Evolutionary conservation across 1,140 invertebrate species (phyloP), one percentile per base, ranked within the genome.

Genomic region (Bombus soroeensis): DNA sequence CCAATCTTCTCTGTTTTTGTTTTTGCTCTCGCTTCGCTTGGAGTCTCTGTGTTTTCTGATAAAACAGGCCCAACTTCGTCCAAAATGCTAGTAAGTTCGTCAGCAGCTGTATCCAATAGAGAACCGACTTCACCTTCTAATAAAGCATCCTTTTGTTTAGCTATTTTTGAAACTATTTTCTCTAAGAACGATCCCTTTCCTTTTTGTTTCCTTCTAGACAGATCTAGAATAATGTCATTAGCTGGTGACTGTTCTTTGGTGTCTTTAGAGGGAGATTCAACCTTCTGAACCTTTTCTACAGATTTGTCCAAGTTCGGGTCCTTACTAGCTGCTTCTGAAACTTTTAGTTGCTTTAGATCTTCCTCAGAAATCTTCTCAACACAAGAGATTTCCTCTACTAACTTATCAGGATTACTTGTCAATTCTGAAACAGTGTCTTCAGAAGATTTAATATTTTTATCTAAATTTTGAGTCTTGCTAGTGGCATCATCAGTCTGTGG

Each of bases 101-200:
- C 92, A 1, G 90, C 91, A 3, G 92, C 92, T 2, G 88, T 90
- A 64, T 94, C 90, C 66, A 93, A 81, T 13, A 93, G 41, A 6
- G 92, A 91, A 25, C 89, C 91, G 62, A 92, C 90, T 22, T 94
- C 94, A 3, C 89, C 87, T 22, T 94, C 93, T 12, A 95, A 75
- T 28, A 92, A 76, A n/a, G 92, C 93, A 28, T 95, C 94, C 73
- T 95, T 95, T 43, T 95, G 92, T 64, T 95, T 94, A 0, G 94
- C 95, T 41, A 95, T 95, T 70, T 95, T 95, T 1, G 95, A 95
- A 0, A 95, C 95, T 9, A 95, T 95, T 89, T 94, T 94, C 77
- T 94, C 94, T 3, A 94, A 77, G 59, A 94, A 94, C 6, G 94
- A 94, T 9, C 94, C 93, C n/a, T 94, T 94, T 0, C 93, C 92